These are phyloP conservation scores for Macropus fuliginosus DNA, from an alignment of 2,797 vertebrate genomes.

Conservation along the genomic window DNA sequence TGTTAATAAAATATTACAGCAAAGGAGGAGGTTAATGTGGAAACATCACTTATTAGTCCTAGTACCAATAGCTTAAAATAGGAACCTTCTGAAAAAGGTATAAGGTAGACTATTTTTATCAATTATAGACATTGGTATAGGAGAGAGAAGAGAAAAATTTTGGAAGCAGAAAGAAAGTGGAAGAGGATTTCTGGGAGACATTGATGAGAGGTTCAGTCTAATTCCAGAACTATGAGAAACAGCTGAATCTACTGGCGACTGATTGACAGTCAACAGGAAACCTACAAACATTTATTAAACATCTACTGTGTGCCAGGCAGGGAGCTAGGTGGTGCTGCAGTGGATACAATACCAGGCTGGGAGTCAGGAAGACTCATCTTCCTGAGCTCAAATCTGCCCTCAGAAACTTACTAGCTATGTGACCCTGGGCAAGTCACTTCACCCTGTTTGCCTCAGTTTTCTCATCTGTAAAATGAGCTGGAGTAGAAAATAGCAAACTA, in stretches of 20 bases:
- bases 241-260: background rate
- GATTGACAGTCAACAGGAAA: background rate
- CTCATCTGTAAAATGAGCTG: background rate
- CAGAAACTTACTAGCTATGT: background rate
- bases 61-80: background rate
- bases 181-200: background rate
- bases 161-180: background rate
- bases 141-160: background rate
- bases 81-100: background rate
- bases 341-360: background rate
- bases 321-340: background rate
- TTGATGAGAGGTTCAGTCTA: background rate
- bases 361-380: background rate
- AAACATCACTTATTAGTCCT: background rate
- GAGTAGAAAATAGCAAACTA: background rate
- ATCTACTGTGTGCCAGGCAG: background rate
- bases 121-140: background rate
- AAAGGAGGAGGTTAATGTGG: background rate
- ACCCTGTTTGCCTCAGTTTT: background rate
- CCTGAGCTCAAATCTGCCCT: background rate
- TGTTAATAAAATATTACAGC: background rate
- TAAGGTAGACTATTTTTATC: background rate
- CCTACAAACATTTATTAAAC: background rate
- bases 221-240: background rate
- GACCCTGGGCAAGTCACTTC: background rate